Conservation (phyloP, 2,113 vertebrate species). For the Pipra filicauda region DNA sequence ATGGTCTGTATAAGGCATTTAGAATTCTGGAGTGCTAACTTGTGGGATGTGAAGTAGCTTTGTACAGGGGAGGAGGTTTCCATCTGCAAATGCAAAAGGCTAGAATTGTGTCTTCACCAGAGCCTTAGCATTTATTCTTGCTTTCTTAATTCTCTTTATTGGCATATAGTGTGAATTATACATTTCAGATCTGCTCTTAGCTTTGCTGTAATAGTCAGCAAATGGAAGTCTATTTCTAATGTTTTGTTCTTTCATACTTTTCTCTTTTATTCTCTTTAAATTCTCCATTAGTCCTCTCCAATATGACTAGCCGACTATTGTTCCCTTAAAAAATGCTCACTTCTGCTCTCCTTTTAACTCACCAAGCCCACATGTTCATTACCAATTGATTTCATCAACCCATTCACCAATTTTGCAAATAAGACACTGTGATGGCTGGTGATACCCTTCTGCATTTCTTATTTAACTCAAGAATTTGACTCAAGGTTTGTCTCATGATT, state of each 20-base stretch:
- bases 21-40: background rate
- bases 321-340: background rate
- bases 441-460: background rate
- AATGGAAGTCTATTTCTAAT: background rate
- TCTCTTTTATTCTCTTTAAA: background rate
- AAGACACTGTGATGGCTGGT: background rate
- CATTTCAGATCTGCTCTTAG: background rate
- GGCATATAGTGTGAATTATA: background rate
- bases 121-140: background rate
- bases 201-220: background rate
- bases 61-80: background rate
- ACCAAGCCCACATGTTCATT: background rate
- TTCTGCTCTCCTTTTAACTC: background rate
- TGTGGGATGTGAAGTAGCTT: background rate
- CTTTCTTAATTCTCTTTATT: background rate
- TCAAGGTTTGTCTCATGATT: background rate
- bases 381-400: background rate
- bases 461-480: background rate
- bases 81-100: background rate
- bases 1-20: background rate
- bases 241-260: background rate
- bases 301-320: background rate
- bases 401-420: background rate
- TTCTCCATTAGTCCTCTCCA: background rate
- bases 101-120: background rate